Evolutionary conservation across 2,797 vertebrate genomes (phyloP), one percentile per base, ranked within the genome.

Genomic region (Epinephelus malabaricus): DNA sequence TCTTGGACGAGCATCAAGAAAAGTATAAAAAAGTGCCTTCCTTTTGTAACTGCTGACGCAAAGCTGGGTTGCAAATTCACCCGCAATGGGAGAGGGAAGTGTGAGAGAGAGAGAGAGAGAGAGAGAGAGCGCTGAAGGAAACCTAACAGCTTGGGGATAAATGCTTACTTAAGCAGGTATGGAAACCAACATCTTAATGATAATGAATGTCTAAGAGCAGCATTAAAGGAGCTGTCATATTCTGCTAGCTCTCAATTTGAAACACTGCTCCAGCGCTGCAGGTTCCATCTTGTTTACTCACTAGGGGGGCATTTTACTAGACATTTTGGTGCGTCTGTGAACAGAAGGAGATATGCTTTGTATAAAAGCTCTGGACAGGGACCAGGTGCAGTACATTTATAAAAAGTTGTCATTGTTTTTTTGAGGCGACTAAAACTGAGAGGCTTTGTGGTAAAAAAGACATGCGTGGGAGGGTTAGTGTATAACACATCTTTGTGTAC

Each of bases 101-200:
- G 59, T 6, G 62, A 3, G 40, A 21, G 65, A 18, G 45, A 10
- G 68, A 58, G 54, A 73, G 62, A 30, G 60, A 8, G 34, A 49
- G 34, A 69, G 60, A 38, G 50, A n/a, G 63, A 34, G 60, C 6
- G 34, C 58, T 50, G 60, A 23, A 78, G 58, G 72, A 81, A 85
- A 84, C 70, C 76, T 62, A 83, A 85, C 79, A 90, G 88, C 86
- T 74, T 47, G 55, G 76, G 78, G 70, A 86, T 88, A 90, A 92
- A 90, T 87, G 88, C 92, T 92, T 86, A 89, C 85, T 76, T 77
- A 90, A 86, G 85, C 88, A 93, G 81, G 75, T 82, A 82, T 53
- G 46, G 81, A 85, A 87, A 92, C 73, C 76, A 88, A 79, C 86
- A 86, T 88, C 82, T 92, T 92, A 92, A 92, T 91, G 89, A 91